Conservation (phyloP, 2,797 vertebrate species). For the Pterois miles region DNA sequence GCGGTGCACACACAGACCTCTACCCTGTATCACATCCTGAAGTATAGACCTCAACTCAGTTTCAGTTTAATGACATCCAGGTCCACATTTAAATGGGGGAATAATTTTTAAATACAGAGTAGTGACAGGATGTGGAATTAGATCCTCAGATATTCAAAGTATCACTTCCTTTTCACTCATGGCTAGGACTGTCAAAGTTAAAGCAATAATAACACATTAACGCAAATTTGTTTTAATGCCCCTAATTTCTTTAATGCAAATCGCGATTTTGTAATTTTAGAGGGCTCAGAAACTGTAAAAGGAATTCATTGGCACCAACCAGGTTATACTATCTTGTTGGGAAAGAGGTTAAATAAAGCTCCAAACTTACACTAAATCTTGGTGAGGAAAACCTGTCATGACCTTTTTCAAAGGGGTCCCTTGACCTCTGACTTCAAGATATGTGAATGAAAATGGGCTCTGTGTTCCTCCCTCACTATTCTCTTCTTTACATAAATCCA, state of each 20-base stretch:
- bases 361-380: no score
- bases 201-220: not conserved
- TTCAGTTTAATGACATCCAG: constrained; percentile 3
- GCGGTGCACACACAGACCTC: not conserved
- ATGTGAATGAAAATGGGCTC: rapidly evolving
- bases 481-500: constrained; percentile 4
- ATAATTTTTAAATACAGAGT: not conserved
- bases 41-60: not conserved
- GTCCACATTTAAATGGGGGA: no score
- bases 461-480: not conserved
- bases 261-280: no score
- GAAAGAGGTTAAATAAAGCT: no score
- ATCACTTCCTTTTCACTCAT: not conserved
- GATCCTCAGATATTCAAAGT: not conserved
- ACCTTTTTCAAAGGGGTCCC: no score
- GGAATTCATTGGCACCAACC: no score
- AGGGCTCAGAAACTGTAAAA: no score
- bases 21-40: not conserved
- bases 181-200: not conserved
- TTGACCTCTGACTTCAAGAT: no score
- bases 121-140: not conserved
- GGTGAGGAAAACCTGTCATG: no score
- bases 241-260: no score
- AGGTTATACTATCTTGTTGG: no score
- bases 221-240: no score